phyloP scores from a whole-genome alignment of 2,113 vertebrate genomes.

The Strix aluco region DNA sequence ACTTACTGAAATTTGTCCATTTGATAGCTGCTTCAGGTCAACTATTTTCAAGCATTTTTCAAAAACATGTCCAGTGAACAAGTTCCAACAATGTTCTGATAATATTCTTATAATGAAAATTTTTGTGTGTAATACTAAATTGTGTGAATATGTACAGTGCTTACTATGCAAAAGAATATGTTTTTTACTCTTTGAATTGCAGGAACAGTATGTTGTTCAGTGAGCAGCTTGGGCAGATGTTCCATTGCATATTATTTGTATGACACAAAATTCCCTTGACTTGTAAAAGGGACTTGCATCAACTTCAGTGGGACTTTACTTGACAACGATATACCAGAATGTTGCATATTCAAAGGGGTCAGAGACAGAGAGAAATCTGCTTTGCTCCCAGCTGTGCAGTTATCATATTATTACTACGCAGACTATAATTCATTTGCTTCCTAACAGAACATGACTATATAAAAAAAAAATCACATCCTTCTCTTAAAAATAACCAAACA shows the following conservation, averaged over 20 bases:
- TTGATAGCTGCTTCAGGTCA: background rate
- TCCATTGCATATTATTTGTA: background rate
- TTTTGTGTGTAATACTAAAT: background rate
- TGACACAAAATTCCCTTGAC: background rate
- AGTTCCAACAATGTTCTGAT: background rate
- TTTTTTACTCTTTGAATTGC: background rate
- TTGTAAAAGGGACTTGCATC: background rate
- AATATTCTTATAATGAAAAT: background rate
- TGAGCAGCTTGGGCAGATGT: background rate
- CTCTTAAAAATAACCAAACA: background rate
- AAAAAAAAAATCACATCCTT: background rate
- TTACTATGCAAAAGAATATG: background rate
- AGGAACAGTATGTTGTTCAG: background rate
- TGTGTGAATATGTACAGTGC: background rate
- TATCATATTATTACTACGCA: background rate
- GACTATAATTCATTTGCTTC: background rate
- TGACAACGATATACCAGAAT: background rate
- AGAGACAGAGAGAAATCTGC: background rate
- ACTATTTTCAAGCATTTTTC: background rate
- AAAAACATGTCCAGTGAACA: background rate
- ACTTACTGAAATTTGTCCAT: background rate
- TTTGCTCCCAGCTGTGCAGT: constrained; percentile 1
- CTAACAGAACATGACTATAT: background rate
- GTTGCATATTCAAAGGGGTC: background rate
- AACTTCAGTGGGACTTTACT: background rate